phyloP scores from a whole-genome alignment of 2,888 invertebrate genomes.

The Drosophila neotestacea region DNA sequence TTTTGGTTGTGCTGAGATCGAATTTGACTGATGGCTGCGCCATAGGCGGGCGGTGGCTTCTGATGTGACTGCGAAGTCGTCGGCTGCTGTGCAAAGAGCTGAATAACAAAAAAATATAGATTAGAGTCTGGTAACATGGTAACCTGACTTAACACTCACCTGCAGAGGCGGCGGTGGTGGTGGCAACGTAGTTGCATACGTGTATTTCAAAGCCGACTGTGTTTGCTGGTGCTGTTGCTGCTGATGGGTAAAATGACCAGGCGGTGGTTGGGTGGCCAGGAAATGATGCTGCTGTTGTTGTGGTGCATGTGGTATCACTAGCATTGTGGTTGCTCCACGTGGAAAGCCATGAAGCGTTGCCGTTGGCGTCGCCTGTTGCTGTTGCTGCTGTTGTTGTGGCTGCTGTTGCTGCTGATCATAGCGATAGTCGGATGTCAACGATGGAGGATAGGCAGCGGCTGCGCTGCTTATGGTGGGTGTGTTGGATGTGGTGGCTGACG shows the following conservation, averaged over 20 bases:
- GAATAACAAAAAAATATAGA: not conserved
- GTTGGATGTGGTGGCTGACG: slow-evolving; percentile 66
- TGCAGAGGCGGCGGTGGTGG: slow-evolving; percentile 82
- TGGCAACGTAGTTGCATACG: slow-evolving; percentile 75
- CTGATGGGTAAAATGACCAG: slow-evolving; percentile 52
- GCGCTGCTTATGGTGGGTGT: slow-evolving; percentile 72
- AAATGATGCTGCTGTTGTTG: slow-evolving; percentile 57
- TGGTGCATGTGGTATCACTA: slow-evolving; percentile 70
- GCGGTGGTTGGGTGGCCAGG: slow-evolving; percentile 51
- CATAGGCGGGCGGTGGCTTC: slow-evolving; percentile 85
- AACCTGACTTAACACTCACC: slow-evolving; percentile 57
- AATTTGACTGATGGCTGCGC: slow-evolving; percentile 85
- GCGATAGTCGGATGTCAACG: slow-evolving; percentile 64
- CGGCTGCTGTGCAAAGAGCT: slow-evolving; percentile 82
- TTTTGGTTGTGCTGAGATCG: slow-evolving; percentile 85
- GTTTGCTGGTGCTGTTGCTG: slow-evolving; percentile 50
- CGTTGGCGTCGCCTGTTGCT: slow-evolving; percentile 41
- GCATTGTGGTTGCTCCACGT: slow-evolving; percentile 51
- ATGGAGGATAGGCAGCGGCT: slow-evolving; percentile 57
- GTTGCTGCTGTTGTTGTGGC: slow-evolving; percentile 39
- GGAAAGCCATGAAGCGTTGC: slow-evolving; percentile 50
- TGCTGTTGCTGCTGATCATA: slow-evolving; percentile 58
- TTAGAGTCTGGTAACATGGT: not conserved
- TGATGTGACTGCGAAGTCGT: slow-evolving; percentile 76
- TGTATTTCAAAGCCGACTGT: slow-evolving; percentile 73